phyloP scores from a whole-genome alignment of 2,113 vertebrate genomes.

The Hydropotes inermis region DNA sequence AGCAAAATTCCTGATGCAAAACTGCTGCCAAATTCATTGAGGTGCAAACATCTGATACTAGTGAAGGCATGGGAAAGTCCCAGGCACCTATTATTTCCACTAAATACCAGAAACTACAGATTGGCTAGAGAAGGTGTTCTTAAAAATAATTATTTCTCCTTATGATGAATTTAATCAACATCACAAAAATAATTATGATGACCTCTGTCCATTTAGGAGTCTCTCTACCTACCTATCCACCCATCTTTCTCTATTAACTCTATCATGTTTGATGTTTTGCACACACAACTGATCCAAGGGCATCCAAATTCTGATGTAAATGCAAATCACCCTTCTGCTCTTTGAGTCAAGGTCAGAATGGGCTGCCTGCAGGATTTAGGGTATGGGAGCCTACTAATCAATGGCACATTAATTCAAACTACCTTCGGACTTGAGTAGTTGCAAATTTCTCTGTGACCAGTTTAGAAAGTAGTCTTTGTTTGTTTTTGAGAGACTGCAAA shows the following conservation, averaged over 20 bases:
- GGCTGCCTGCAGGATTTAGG: conserved; percentile 13
- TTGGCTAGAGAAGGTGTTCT: background rate
- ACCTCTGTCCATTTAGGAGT: background rate
- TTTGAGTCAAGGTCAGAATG: conserved; percentile 8
- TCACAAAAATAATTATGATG: background rate
- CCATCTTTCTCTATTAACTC: background rate
- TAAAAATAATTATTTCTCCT: background rate
- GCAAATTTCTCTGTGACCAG: conserved; percentile 7
- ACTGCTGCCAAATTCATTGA: background rate
- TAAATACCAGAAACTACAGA: background rate
- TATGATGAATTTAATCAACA: background rate
- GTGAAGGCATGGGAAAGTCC: background rate
- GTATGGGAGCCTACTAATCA: background rate
- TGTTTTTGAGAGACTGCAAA: conserved; percentile 54
- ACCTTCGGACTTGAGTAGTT: conserved; percentile 45
- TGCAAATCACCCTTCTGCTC: background rate
- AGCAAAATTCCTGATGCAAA: background rate
- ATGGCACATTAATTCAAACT: conserved; percentile 57
- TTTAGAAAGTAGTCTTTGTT: background rate
- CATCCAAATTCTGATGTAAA: background rate
- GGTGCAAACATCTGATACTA: background rate
- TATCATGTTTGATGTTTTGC: background rate
- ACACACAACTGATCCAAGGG: background rate
- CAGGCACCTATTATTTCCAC: background rate
- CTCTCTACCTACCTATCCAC: background rate